Evolutionary conservation across 2,888 invertebrate genomes (phyloP), one percentile per base, ranked within the genome.

Genomic region (Plutella xylostella): DNA sequence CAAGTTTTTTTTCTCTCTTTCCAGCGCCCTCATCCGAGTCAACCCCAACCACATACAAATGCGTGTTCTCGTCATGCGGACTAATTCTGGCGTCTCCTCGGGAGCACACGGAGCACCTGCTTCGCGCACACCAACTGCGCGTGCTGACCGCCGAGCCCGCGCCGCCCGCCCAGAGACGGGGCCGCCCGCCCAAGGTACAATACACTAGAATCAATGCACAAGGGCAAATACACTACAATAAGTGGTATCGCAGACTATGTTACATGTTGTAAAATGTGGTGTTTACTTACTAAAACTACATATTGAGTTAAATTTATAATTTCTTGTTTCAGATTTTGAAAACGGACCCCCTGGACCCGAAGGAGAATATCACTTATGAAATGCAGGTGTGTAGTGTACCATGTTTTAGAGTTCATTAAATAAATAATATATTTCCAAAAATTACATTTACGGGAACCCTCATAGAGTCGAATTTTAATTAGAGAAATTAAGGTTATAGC

Each of bases 91-190:
- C 61, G 45, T 68, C 73, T 0, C 68, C 79, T 47, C 66, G 70
- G 56, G 76, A 66, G 56, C 80, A 83, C 70, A 79, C 82, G n/a
- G 79, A 79, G 61, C 80, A 83, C 58, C 60, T 83, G 59, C 64
- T 83, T 61, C 64, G 71, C 43, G 68, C 70, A 54, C 80, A 80
- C 60, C 80, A 80, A 68, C 69, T 79, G 65, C 68, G 77, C 30
- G 74, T 80, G 57, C 65, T 76, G 17, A 20, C 31, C 12, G 43
- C 43, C 43, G 18, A 30, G 33, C 17, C 4, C 18, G n/a, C 33
- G 14, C 25, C 39, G 21, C 30, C 20, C 11, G 20, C 18, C 18
- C 22, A 12, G 18, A 19, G 45, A 12, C 45, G 47, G 14, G 43
- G 49, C 11, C 41, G 34, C 30, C 42, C 45, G 52, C 53, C 52